These are phyloP conservation scores for Condylura cristata DNA, from an alignment of 2,113 vertebrate genomes.

Conservation along the genomic window DNA sequence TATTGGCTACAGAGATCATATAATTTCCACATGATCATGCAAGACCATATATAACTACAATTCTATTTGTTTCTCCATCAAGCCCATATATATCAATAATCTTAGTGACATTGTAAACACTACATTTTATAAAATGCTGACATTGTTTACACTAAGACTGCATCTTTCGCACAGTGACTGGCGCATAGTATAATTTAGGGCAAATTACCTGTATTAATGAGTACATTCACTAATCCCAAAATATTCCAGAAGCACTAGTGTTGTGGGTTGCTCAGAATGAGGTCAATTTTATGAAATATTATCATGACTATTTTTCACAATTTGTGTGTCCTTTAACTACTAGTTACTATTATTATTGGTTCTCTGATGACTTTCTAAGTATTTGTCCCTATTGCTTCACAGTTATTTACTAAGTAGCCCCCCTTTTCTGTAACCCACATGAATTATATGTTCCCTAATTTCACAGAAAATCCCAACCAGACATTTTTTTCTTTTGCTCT, in stretches of 20 bases:
- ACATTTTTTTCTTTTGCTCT: neutral
- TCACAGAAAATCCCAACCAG: neutral
- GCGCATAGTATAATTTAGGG: too few relatives aligned
- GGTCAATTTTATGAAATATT: neutral
- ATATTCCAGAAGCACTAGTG: neutral
- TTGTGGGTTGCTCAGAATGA: neutral
- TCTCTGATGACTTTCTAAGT: neutral
- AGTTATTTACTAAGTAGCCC: neutral
- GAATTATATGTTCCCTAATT: neutral
- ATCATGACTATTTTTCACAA: neutral
- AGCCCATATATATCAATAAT: neutral
- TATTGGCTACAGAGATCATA: too few relatives aligned
- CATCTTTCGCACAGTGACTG: neutral
- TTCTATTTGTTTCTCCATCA: neutral
- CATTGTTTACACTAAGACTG: too few relatives aligned
- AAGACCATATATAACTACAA: neutral
- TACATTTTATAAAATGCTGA: neutral
- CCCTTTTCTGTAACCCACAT: neutral
- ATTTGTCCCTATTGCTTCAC: neutral
- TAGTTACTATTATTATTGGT: neutral
- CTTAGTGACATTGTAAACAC: neutral
- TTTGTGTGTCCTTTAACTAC: neutral
- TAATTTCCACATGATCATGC: neutral
- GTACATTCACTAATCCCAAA: neutral
- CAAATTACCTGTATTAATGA: neutral